Evolutionary conservation across 2,797 vertebrate species (phyloP).

Genomic region (Tiaroga cobitis): DNA sequence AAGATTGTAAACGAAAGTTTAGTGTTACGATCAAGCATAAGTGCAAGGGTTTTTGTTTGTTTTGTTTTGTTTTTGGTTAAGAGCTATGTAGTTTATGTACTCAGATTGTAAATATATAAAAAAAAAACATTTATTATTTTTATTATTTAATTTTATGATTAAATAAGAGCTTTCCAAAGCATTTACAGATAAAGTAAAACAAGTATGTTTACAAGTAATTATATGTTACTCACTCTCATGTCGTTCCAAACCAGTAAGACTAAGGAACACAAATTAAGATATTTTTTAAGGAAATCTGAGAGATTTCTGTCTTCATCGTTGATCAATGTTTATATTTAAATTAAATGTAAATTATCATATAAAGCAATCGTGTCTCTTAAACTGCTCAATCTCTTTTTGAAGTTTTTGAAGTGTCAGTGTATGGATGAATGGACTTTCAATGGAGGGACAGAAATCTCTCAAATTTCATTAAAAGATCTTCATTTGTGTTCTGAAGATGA

Average conservation of each 20-base stretch:
- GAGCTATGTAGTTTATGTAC: not conserved
- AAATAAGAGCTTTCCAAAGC: not conserved
- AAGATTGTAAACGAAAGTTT: not conserved
- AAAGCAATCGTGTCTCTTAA: not conserved
- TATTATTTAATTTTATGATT: not conserved
- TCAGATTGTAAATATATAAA: not conserved
- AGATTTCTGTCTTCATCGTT: not conserved
- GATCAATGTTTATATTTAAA: not conserved
- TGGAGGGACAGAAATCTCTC: not conserved
- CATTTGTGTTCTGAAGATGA: not conserved
- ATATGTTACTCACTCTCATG: not conserved
- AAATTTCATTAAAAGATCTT: not conserved
- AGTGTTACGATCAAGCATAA: not conserved
- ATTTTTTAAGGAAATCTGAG: not conserved
- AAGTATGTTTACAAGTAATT: not conserved
- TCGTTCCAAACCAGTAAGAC: not conserved
- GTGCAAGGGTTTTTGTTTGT: not conserved
- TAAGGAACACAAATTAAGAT: not conserved
- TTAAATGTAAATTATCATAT: not conserved
- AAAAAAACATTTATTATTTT: not conserved
- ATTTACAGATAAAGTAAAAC: not conserved
- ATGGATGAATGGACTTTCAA: not conserved
- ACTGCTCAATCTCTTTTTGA: not conserved
- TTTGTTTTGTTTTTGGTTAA: not conserved
- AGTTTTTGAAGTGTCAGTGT: not conserved